These are phyloP conservation scores for Aurelia sp. DNA, from an alignment of 30 jellyfish, hydroid and myxozoan genomes.

Conservation along the genomic window DNA sequence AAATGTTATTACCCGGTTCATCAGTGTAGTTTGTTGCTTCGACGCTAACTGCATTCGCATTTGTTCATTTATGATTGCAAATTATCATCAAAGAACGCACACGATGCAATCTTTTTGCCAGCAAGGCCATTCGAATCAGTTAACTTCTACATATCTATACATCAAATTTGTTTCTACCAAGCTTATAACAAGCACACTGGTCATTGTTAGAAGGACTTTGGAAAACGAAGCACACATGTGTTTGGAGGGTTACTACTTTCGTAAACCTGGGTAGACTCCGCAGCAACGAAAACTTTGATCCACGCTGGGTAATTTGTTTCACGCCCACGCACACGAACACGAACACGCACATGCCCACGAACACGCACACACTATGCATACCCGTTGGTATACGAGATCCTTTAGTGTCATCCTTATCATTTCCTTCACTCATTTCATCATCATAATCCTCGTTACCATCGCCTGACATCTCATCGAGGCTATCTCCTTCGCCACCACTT, in stretches of 20 bases:
- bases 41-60: no score
- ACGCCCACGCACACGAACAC: background rate
- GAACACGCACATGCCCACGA: background rate
- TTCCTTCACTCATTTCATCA: slow-evolving; percentile 1
- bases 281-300: background rate
- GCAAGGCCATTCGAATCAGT: no score
- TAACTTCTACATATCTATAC: no score
- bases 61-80: no score
- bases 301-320: background rate
- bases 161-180: no score
- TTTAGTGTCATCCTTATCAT: slow-evolving; percentile 1
- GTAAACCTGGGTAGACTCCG: background rate
- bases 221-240: no score
- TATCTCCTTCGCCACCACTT: slow-evolving; percentile 53
- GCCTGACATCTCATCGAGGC: slow-evolving; percentile 58
- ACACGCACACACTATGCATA: background rate
- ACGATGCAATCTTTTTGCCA: no score
- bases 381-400: slow-evolving; percentile 47
- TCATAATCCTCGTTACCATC: slow-evolving; percentile 31
- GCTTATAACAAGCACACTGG: background rate
- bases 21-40: no score
- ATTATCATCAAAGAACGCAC: no score
- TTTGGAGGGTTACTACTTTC: background rate
- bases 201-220: no score
- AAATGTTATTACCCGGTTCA: no score